These are phyloP conservation scores for Poecilobothrus nobilitatus DNA, from an alignment of 2,888 invertebrate species.

Conservation along the genomic window DNA sequence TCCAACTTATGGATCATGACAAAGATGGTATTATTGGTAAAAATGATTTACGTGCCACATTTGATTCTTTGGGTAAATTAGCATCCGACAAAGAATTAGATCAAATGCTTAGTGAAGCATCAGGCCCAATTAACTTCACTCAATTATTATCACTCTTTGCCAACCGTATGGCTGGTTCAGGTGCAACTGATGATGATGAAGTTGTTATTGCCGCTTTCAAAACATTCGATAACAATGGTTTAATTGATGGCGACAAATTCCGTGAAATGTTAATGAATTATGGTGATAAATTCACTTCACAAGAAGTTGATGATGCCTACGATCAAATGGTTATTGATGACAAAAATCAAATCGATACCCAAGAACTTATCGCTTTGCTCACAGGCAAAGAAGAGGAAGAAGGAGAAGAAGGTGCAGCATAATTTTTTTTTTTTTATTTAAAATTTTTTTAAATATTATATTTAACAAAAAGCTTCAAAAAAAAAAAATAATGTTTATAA, in stretches of 20 bases:
- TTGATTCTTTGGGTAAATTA: conserved; percentile 85
- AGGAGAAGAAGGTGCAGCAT: conserved; percentile 55
- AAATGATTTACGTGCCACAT: conserved; percentile 82
- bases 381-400: conserved; percentile 79
- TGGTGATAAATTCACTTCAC: conserved; percentile 84
- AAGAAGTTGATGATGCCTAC: conserved; percentile 85
- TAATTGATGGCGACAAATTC: conserved; percentile 81
- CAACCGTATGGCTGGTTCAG: conserved; percentile 82
- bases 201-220: conserved; percentile 87
- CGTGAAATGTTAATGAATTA: conserved; percentile 86
- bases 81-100: conserved; percentile 86
- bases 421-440: conserved; percentile 19
- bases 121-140: conserved; percentile 92
- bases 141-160: conserved; percentile 88
- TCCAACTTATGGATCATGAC: conserved; percentile 93
- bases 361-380: conserved; percentile 77
- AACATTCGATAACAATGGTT: conserved; percentile 81
- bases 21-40: conserved; percentile 87
- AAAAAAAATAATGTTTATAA: conserved; percentile 12
- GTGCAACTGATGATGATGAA: conserved; percentile 82
- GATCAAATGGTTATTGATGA: conserved; percentile 90
- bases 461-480: conserved; percentile 18
- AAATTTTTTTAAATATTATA: conserved; percentile 22
- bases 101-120: conserved; percentile 77
- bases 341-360: conserved; percentile 82